Percentiles rank a stretch among this genome's conserved stretches.
phyloP scores from a whole-genome alignment of 2,113 vertebrate species.

The Etia nguti region DNA sequence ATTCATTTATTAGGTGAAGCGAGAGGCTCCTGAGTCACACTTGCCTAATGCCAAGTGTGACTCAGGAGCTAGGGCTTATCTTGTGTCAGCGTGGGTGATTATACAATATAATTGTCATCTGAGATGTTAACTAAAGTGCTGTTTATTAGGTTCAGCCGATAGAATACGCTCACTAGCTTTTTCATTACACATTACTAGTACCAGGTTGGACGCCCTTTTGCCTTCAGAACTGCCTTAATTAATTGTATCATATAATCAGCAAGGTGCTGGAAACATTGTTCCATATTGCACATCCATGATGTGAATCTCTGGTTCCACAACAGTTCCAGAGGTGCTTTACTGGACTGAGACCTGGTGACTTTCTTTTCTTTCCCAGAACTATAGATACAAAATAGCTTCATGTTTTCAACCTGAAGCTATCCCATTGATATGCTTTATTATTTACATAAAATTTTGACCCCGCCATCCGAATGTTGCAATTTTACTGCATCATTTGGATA shows the following conservation, averaged over 20 bases:
- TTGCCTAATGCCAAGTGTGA: not conserved
- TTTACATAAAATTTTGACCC: not conserved
- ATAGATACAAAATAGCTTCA: not conserved
- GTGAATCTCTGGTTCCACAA: accelerated
- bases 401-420: not conserved
- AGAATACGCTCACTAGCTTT: not conserved
- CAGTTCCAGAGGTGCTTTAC: not conserved
- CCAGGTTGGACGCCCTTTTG: not conserved
- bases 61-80: not conserved
- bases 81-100: not conserved
- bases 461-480: not conserved
- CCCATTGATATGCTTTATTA: not conserved
- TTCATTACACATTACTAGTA: not conserved
- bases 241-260: not conserved
- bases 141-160: not conserved
- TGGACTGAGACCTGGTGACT: not conserved
- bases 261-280: not conserved
- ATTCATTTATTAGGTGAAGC: not conserved
- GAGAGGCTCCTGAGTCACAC: not conserved
- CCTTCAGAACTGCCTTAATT: not conserved
- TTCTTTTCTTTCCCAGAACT: not conserved
- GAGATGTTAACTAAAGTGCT: not conserved
- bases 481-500: accelerated
- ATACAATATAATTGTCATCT: not conserved
- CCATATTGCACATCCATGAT: not conserved